Conservation (phyloP, 2,113 vertebrate genomes). For the Istiophorus platypterus region DNA sequence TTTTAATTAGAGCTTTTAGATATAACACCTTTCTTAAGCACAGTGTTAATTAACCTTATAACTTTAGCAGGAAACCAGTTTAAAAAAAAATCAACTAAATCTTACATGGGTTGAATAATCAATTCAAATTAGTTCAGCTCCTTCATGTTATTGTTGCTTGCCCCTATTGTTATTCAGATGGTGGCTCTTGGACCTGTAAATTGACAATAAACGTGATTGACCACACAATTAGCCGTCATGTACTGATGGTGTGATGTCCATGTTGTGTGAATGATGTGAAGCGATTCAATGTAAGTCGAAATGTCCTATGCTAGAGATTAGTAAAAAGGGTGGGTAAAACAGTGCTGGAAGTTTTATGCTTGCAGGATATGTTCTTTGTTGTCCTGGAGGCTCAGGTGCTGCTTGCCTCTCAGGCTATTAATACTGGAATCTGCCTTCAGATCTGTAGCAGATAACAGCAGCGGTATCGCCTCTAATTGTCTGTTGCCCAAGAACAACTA, state of each 20-base stretch:
- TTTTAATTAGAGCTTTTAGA: not conserved
- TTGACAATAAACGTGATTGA: not conserved
- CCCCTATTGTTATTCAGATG: not conserved
- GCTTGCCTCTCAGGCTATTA: conserved; percentile 50
- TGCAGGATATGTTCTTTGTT: conserved; percentile 37
- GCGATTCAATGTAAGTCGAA: not conserved
- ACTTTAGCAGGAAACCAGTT: not conserved
- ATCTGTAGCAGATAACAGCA: conserved; percentile 61
- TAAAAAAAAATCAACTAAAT: not conserved
- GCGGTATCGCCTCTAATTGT: conserved; percentile 69
- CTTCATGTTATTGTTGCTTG: not conserved
- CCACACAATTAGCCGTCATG: not conserved
- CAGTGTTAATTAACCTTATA: not conserved
- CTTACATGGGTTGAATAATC: not conserved
- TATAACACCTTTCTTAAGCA: not conserved
- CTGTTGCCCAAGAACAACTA: conserved; percentile 64
- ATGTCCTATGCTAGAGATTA: conserved; percentile 7
- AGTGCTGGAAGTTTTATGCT: conserved; percentile 3
- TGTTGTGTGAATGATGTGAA: conserved; percentile 17
- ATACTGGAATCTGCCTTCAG: conserved; percentile 57
- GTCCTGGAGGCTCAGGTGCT: conserved; percentile 54
- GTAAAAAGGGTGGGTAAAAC: not conserved
- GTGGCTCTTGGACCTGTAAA: not conserved
- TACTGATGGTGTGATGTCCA: conserved; percentile 3
- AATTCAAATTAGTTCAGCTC: not conserved